Conservation (phyloP, 1,140 invertebrate genomes). For the Drosophila mauritiana region DNA sequence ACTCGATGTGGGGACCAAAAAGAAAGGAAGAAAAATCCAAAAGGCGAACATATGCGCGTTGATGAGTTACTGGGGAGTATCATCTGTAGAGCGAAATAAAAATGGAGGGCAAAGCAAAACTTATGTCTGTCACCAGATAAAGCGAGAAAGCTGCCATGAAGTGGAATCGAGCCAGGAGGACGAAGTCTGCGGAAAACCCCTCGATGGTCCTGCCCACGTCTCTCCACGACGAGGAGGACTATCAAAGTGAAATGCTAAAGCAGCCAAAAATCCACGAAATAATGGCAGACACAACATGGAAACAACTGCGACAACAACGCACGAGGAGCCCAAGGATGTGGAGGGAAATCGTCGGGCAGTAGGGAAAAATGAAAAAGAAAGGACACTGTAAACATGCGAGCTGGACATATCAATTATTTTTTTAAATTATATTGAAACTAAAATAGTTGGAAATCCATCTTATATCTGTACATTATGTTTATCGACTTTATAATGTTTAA, state of each 20-base stretch:
- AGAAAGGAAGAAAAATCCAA: constrained; percentile 11
- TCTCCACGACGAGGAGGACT: constrained; percentile 51
- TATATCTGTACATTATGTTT: no score
- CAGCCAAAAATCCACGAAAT: constrained; percentile 83
- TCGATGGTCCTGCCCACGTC: not conserved
- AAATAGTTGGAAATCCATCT: no score
- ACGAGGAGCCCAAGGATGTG: constrained; percentile 29
- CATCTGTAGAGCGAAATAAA: constrained; percentile 75
- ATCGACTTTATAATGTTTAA: not conserved
- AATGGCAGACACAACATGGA: constrained; percentile 80
- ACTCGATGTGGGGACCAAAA: constrained; percentile 21
- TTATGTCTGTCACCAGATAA: constrained; percentile 82
- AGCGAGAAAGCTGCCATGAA: constrained; percentile 69
- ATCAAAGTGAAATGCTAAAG: constrained; percentile 83
- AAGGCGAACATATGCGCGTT: constrained; percentile 73
- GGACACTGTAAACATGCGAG: not conserved
- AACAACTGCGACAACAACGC: constrained; percentile 78
- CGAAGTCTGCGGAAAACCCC: constrained; percentile 6
- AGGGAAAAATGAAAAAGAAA: not conserved
- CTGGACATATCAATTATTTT: not conserved
- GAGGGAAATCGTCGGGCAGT: not conserved
- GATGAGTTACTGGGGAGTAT: constrained; percentile 68
- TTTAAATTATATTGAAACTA: no score
- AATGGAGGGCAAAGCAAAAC: constrained; percentile 82
- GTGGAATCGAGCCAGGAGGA: constrained; percentile 2